Base-by-base conservation (phyloP, 2,113 vertebrate species). In the Pyrgilauda ruficollis region DNA sequence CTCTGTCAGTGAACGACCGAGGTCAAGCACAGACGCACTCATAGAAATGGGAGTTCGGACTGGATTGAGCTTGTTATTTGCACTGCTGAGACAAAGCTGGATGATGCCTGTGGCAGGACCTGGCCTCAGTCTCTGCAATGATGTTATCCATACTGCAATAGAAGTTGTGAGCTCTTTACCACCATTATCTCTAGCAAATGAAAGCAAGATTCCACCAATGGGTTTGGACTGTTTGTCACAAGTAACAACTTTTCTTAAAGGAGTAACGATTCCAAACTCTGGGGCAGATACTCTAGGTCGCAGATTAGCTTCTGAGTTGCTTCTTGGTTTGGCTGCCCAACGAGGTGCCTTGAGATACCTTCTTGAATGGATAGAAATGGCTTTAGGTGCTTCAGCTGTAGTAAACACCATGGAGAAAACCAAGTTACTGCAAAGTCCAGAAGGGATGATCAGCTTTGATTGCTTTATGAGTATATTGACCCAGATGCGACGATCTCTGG, bases 401-500 rank as follows among this genome's bases (percentile, higher is more conserved):
- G 98, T 99, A 76, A 98, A 98, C 63, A 94, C 98, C 21, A 98
- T 99, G 98, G 99, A 99, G 97, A 98, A 98, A 89, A 98, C 61
- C 76, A 98, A 98, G 92, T 80, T 97, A 63, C 96, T 97, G 3
- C 98, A 97, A 82, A 98, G 95, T 90, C 98, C 98, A 6, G 99
- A 99, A 96, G 99, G 99, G 37, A 98, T 99, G 97, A 99, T 99
- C 90, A 98, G 98, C 85, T 99, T 99, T 30, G 99, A 99, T 82
- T 99, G 99, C 91, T 99, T 99, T 97, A 99, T 99, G 99, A 98
- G 98, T 89, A 99, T 99, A 97, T 97, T 99, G 66, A 98, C 98
- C 97, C 99, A 99, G 97, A 99, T 99, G 99, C 98, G 99, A 52
- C 98, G 99, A n/a, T 99, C 99, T 67, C 89, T 99, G 99, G 99